Evolutionary conservation across 2,113 vertebrate genomes (phyloP).

Genomic region (Globicephala melas): DNA sequence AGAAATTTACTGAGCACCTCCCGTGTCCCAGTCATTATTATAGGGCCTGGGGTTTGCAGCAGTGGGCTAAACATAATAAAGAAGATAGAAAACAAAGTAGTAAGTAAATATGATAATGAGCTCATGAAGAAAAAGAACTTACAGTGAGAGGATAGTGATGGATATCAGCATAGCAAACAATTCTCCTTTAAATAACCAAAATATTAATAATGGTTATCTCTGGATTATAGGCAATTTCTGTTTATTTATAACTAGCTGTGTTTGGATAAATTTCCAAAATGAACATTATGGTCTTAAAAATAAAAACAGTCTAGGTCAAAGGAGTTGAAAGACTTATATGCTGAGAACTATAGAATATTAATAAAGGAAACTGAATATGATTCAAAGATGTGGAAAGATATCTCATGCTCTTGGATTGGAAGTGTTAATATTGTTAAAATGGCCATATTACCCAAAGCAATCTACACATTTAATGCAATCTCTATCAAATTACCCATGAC

Average conservation of each 20-base stretch:
- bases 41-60: neutral
- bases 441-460: neutral
- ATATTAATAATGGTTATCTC: neutral
- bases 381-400: neutral
- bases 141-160: neutral
- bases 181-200: neutral
- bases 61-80: neutral
- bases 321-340: neutral
- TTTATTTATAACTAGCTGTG: neutral
- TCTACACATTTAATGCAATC: neutral
- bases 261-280: neutral
- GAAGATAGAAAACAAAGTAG: neutral
- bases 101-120: neutral
- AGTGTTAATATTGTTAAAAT: neutral
- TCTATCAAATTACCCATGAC: neutral
- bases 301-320: neutral
- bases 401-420: neutral
- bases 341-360: neutral
- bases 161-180: neutral
- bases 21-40: neutral
- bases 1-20: neutral
- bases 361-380: neutral
- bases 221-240: neutral
- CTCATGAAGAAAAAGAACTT: neutral
- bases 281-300: neutral